Percentiles rank a stretch among this genome's conserved stretches.
Evolutionary conservation across 1,140 invertebrate species (phyloP).

Genomic region (Myzus persicae): DNA sequence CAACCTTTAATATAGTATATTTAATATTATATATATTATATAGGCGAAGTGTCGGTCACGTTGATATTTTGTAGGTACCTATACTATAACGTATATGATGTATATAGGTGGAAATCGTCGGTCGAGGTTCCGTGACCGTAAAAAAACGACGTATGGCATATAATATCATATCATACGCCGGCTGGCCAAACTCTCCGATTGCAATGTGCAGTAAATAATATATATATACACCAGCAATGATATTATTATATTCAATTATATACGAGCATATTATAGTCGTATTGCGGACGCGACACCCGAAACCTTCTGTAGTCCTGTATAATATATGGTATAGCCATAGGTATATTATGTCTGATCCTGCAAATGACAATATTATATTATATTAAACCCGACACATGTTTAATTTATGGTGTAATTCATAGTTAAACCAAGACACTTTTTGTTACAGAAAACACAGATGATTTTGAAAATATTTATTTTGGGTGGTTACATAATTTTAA

Average conservation of each 20-base stretch:
- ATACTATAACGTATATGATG: not conserved
- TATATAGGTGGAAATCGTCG: not conserved
- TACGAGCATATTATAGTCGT: not conserved
- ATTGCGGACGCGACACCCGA: not conserved
- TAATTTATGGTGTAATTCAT: not conserved
- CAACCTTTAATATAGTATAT: not conserved
- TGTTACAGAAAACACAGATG: not conserved
- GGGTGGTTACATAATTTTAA: not conserved
- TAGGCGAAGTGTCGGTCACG: not conserved
- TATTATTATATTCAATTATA: constrained; percentile 7
- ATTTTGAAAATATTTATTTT: not conserved
- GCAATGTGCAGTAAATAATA: not conserved
- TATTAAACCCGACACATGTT: not conserved
- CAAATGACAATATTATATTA: not conserved
- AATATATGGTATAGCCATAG: not conserved
- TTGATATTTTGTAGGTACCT: not conserved
- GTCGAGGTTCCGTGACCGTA: not conserved
- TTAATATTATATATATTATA: no score
- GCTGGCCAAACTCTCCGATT: not conserved
- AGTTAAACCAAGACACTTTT: not conserved
- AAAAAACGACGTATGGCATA: not conserved
- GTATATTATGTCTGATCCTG: not conserved
- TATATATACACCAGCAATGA: not conserved
- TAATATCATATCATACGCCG: not conserved
- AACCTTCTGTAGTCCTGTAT: not conserved